Conservation (phyloP, 92 coral and sea anemone genomes). For the Anthopleura xanthogrammica region DNA sequence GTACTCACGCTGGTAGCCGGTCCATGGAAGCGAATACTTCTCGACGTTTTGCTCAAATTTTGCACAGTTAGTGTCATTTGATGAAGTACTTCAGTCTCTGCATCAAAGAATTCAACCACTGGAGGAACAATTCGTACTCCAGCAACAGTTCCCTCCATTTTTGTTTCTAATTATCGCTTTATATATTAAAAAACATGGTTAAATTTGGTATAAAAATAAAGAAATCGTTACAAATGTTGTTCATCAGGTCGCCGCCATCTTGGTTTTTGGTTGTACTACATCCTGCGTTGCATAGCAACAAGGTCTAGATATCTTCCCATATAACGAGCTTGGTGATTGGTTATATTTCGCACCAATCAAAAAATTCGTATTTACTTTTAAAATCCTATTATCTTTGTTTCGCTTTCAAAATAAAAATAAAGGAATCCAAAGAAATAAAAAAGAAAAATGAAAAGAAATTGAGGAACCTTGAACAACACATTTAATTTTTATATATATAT, state of each 20-base stretch:
- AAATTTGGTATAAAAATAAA: slow-evolving; percentile 2
- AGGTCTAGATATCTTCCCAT: not conserved
- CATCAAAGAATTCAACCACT: slow-evolving; percentile 91
- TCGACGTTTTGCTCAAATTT: slow-evolving; percentile 88
- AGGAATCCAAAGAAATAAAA: not conserved
- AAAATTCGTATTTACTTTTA: not conserved
- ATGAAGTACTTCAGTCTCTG: slow-evolving; percentile 90
- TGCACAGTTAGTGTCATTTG: slow-evolving; percentile 96
- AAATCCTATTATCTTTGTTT: not conserved
- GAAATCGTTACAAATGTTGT: not conserved
- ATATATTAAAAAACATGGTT: not conserved
- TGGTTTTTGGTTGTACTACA: slow-evolving; percentile 39
- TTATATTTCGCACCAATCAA: not conserved
- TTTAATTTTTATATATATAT: too few relatives aligned
- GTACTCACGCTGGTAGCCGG: slow-evolving; percentile 88
- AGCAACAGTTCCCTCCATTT: slow-evolving; percentile 97
- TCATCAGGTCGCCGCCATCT: slow-evolving; percentile 69
- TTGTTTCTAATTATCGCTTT: slow-evolving; percentile 7
- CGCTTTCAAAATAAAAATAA: not conserved
- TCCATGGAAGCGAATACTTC: slow-evolving; percentile 89
- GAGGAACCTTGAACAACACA: too few relatives aligned
- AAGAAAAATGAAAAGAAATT: not conserved
- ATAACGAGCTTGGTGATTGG: slow-evolving; percentile 62
- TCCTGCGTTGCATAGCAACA: slow-evolving; percentile 75
- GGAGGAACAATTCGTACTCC: slow-evolving; percentile 97